Conservation (phyloP, 1,140 invertebrate genomes). For the Anagrus nilaparvatae region DNA sequence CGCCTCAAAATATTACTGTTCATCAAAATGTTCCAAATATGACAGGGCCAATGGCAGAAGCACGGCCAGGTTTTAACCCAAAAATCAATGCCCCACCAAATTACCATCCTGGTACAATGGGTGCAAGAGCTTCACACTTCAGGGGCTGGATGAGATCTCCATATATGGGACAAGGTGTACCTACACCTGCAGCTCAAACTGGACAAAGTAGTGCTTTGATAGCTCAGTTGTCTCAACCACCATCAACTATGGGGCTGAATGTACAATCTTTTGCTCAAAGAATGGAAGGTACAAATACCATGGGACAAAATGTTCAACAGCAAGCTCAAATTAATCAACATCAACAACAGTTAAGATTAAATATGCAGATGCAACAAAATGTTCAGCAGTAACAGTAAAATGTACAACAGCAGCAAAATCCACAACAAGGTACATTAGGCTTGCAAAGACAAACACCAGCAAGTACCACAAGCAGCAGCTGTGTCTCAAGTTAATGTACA, state of each 20-base stretch:
- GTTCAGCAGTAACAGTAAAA: too few species aligned
- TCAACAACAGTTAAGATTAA: constrained; percentile 37
- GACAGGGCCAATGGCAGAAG: constrained; percentile 26
- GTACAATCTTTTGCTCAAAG: constrained; percentile 43
- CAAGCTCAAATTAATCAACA: constrained; percentile 39
- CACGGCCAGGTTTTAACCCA: constrained; percentile 35
- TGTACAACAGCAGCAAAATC: too few species aligned
- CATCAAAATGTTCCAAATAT: constrained; percentile 34
- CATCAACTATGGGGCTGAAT: constrained; percentile 42
- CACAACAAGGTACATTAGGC: constrained; percentile 36
- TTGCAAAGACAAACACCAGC: constrained; percentile 26
- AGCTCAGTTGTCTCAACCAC: constrained; percentile 58
- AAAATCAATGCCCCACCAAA: constrained; percentile 44
- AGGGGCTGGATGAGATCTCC: constrained; percentile 32
- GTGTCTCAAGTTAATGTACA: constrained; percentile 29
- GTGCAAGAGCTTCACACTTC: constrained; percentile 26
- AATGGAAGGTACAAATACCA: constrained; percentile 37
- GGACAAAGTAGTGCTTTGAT: constrained; percentile 49
- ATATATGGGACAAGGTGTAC: constrained; percentile 29
- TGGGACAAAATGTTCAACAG: constrained; percentile 24
- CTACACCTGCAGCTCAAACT: constrained; percentile 14
- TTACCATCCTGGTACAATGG: constrained; percentile 37
- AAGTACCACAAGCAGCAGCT: constrained; percentile 33
- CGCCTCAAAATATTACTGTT: constrained; percentile 38
- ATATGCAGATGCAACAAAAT: too few species aligned